Evolutionary conservation across 2,888 invertebrate genomes (phyloP), one percentile per base, ranked within the genome.

Genomic region (Trichogramma evanescens): DNA sequence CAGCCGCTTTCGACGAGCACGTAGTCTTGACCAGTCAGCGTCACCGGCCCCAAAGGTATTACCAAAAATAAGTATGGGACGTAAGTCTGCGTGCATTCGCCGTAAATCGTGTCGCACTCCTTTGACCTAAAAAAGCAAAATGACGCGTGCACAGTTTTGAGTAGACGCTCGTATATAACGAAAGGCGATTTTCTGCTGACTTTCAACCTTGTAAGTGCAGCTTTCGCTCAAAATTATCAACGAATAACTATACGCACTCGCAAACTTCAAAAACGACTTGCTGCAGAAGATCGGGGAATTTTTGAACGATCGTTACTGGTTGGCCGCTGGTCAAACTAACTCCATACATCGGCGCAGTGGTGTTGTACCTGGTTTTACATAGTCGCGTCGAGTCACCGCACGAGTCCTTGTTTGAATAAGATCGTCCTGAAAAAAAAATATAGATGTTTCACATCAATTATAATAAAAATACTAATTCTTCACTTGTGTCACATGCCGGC

Each of bases 1-100:
- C 94, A 95, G n/a, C 94, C 94, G 70, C 92, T 93, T 78, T 95
- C 94, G 40, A 95, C 93, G 54, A 95, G 82, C n/a, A 95, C 93
- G 79, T 95, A 95, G 79, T 94, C 94, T 77, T 94, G 94, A 5
- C 94, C 93, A 4, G 93, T 93, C 13, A 93, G 80, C 8, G 93
- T 93, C 13, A 93, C 93, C 9, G 93, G 93, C 5, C 94, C 93
- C 58, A 94, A 78, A 0, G 94, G 94, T 62, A 94, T 89, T 60
- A 94, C 94, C 77, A 94, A 82, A 80, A 95, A 95, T 68, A 95
- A 79, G 76, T 94, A 94, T 8, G 94, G 94, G 67, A 94, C 91
- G 79, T 90, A 92, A 0, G 94, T 94, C 78, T 94, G 94, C 61
- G 93, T 91, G 75, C 94, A 95, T 72, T 92, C 89, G 13, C 94